Evolutionary conservation across 2,888 invertebrate genomes (phyloP).

Genomic region (Tortricodes alternella): DNA sequence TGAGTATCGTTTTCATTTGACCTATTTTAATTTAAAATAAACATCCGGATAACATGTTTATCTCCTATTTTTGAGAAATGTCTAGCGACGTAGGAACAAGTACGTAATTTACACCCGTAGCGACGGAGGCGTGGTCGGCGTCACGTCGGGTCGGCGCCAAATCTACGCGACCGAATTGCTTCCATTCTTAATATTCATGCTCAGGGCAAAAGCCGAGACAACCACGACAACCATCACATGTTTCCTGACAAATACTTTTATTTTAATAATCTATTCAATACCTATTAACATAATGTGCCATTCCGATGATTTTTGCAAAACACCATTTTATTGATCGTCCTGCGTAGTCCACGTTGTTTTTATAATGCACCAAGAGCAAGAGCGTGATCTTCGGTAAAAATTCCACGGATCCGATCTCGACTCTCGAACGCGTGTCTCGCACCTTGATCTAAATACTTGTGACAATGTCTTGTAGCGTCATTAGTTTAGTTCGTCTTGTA

Average conservation of each 20-base stretch:
- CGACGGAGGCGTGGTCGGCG: constrained; percentile 71
- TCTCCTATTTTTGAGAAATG: background rate
- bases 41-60: background rate
- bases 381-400: constrained; percentile 75
- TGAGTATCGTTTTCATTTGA: background rate
- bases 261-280: no score
- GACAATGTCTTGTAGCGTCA: constrained; percentile 75
- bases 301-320: constrained; percentile 4
- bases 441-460: constrained; percentile 83
- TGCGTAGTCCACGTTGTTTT: constrained; percentile 56
- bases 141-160: constrained; percentile 74
- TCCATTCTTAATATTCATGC: constrained; percentile 49
- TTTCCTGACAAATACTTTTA: background rate
- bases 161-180: constrained; percentile 61
- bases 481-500: constrained; percentile 61
- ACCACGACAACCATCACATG: no score
- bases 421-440: constrained; percentile 78
- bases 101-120: constrained; percentile 56
- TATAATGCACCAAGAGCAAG: constrained; percentile 58
- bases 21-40: background rate
- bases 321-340: constrained; percentile 41
- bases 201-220: constrained; percentile 37
- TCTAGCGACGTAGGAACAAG: constrained; percentile 48
- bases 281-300: no score
- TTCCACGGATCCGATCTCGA: constrained; percentile 73